A percentile compares a stretch with the other conserved stretches of the same genome.
phyloP scores from a whole-genome alignment of 2,113 vertebrate genomes.

The Kryptolebias marmoratus region DNA sequence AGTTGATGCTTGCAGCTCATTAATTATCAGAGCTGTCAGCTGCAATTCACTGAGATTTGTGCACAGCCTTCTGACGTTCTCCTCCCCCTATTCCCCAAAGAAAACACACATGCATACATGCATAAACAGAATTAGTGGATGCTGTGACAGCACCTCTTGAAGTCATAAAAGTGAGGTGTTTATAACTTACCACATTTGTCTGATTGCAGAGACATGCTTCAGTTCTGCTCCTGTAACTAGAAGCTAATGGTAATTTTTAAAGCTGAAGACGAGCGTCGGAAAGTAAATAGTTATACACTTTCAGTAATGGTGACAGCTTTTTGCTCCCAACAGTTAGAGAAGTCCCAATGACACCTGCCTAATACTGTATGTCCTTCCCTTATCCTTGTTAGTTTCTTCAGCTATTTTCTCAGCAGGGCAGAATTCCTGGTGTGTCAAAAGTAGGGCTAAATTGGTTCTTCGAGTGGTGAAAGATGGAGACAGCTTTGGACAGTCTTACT shows the following conservation, averaged over 20 bases:
- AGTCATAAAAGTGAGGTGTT: slow-evolving; percentile 18
- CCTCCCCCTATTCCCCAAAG: slow-evolving; percentile 49
- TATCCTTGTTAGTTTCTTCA: slow-evolving; percentile 69
- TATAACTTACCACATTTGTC: slow-evolving; percentile 42
- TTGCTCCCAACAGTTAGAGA: slow-evolving; percentile 39
- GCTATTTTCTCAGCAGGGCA: slow-evolving; percentile 63
- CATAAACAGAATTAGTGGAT: slow-evolving; percentile 55
- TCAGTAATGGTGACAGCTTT: slow-evolving; percentile 46
- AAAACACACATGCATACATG: slow-evolving; percentile 47
- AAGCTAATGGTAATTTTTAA: slow-evolving; percentile 13
- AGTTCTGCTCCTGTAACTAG: not conserved
- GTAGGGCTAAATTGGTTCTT: slow-evolving; percentile 72
- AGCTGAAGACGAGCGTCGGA: slow-evolving; percentile 9
- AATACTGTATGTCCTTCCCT: slow-evolving; percentile 48
- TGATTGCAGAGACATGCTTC: slow-evolving; percentile 34
- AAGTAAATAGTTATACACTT: slow-evolving; percentile 23
- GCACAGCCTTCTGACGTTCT: slow-evolving; percentile 43
- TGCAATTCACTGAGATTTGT: slow-evolving; percentile 53
- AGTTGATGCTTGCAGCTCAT: slow-evolving; percentile 56
- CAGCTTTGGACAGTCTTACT: slow-evolving; percentile 62
- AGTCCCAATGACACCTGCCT: slow-evolving; percentile 70
- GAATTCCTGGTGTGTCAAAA: slow-evolving; percentile 68
- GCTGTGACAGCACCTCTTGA: slow-evolving; percentile 52
- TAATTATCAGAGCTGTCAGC: slow-evolving; percentile 71
- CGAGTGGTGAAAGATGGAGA: slow-evolving; percentile 70